Percentiles rank a stretch among this genome's conserved stretches.
Evolutionary conservation across 30 jellyfish, hydroid and myxozoan species (phyloP).

Genomic region (Haliclystus octoradiatus): DNA sequence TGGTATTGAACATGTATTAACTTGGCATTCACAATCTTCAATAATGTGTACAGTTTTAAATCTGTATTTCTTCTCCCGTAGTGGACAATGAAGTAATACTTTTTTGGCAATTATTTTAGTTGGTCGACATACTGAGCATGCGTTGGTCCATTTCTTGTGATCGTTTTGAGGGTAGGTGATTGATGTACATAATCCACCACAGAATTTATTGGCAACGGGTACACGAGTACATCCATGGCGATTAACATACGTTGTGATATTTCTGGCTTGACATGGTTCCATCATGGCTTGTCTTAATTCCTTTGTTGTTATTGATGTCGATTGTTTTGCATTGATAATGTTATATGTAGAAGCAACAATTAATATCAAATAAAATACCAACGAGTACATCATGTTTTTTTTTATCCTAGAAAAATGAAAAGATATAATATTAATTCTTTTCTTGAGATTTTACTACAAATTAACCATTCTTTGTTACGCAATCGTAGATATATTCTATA

Average conservation of each 20-base stretch:
- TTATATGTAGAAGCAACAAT: too few species aligned
- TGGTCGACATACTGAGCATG: background rate
- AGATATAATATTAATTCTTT: too few species aligned
- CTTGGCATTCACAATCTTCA: background rate
- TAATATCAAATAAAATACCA: too few species aligned
- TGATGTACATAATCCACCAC: background rate
- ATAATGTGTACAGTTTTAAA: background rate
- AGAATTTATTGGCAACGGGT: background rate
- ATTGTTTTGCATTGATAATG: too few species aligned
- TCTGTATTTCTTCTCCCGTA: background rate
- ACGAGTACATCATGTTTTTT: too few species aligned
- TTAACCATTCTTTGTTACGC: too few species aligned
- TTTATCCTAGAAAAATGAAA: too few species aligned
- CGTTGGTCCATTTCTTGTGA: constrained; percentile 1
- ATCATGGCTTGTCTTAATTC: background rate
- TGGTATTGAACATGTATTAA: background rate
- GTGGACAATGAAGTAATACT: background rate
- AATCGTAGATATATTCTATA: too few species aligned
- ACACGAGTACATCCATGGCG: background rate
- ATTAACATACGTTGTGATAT: background rate
- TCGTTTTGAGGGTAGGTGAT: background rate
- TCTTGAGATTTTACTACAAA: too few species aligned
- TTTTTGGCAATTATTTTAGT: background rate
- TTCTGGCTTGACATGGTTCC: background rate
- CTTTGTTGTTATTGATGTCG: too few species aligned